Evolutionary conservation across 30 jellyfish, hydroid and myxozoan species (phyloP), one percentile per base, ranked within the genome.

Genomic region (Nemopilema nomurai): DNA sequence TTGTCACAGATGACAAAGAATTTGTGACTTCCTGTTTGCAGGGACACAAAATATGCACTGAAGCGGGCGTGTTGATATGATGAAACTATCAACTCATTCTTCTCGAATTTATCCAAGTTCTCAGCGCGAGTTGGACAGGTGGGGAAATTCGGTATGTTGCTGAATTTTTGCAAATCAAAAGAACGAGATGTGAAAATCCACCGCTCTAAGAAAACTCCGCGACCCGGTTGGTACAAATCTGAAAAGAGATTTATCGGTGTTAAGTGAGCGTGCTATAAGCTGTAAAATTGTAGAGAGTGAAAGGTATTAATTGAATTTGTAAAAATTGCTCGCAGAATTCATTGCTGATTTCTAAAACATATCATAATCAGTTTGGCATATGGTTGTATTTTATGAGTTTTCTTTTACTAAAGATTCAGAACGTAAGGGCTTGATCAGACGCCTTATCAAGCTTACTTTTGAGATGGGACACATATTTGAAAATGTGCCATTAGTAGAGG

Each of bases 1-100:
- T 73, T 66, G 1, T 31, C 25, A 41, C 83, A 73, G 8, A 0
- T 31, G 20, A 33, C 70, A 41, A 73, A 32, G 22, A 73, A 23
- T 20, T 73, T 73, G 83, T 73, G 83, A 1, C 51, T 18, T 22
- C 83, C 83, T n/a, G 70, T 6, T 73, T n/a, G 23, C 1, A 69
- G 83, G 0, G 83, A 29, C 30, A 73, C 27, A 18, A 73, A 41
- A 30, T 73, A 73, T 73, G 83, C 69, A 31, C 49, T 16, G 57
- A 41, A 41, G 57, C 57, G 57, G 13, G 9, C 6, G 13, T 41
- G 57, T 41, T 41, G 57, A 13, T 41, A 41, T 3, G 57, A 3
- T 25, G 62, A 57, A 23, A 23, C 28, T 16, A 69, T 69, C 27
- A 27, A 19, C 49, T 69, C 62, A 4, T 73, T 4, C 23, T 16